phyloP scores from a whole-genome alignment of 2,113 vertebrate genomes.

The Engystomops pustulosus region DNA sequence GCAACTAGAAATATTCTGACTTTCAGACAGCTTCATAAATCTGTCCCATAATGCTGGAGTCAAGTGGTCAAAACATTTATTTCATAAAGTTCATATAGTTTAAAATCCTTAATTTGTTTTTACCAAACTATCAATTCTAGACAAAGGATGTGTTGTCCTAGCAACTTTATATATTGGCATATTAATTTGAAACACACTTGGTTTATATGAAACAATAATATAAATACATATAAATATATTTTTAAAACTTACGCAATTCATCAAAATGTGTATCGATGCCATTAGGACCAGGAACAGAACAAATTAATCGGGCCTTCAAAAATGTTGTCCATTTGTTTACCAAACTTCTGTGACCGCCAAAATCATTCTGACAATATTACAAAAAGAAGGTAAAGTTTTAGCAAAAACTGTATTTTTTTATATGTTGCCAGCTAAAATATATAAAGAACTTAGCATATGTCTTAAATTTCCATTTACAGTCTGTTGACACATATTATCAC shows the following conservation, averaged over 20 bases:
- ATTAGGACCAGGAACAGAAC: constrained; percentile 93
- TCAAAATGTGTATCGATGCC: constrained; percentile 99
- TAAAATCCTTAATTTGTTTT: no score
- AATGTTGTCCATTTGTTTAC: constrained; percentile 99
- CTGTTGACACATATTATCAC: background rate
- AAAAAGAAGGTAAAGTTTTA: background rate
- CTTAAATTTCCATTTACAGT: background rate
- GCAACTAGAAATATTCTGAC: no score
- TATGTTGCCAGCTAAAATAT: background rate
- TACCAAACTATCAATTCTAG: no score
- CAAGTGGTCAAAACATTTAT: no score
- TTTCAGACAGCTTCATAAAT: no score
- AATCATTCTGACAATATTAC: constrained; percentile 84
- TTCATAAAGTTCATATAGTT: no score
- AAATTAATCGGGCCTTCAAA: constrained; percentile 92
- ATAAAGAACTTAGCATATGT: background rate
- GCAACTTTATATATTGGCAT: no score
- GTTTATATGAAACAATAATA: no score
- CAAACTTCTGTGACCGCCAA: constrained; percentile 95
- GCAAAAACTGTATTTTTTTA: no score
- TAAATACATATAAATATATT: no score
- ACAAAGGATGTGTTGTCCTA: no score
- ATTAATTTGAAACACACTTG: background rate
- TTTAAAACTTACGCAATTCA: constrained; percentile 95
- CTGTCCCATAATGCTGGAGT: no score